Evolutionary conservation across 2,113 vertebrate species (phyloP), one percentile per base, ranked within the genome.

Genomic region (Neofelis nebulosa): DNA sequence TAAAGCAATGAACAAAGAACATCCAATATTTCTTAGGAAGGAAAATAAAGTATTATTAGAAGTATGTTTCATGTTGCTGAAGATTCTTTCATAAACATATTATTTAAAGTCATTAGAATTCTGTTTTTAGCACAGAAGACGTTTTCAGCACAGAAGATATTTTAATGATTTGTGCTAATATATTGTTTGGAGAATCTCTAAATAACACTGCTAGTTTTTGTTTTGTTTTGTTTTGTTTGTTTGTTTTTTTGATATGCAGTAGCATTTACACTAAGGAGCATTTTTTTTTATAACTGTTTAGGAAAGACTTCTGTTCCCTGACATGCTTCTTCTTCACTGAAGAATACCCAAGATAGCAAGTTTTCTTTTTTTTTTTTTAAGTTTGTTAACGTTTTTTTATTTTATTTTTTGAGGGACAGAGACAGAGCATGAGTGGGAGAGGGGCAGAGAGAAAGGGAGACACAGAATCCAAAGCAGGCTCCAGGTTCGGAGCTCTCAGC

Each of bases 121-220:
- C 29, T 63, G 23, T 74, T 95, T 93, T 91, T 91, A n/a, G 6
- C 4, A 68, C 25, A 91, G 27, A 48, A 41, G 8, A 63, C 55
- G 12, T 80, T 92, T 95, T 91, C 85, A n/a, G 6, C 4, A 68
- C 25, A 91, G 27, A 48, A 41, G 11, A 63, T 68, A 12, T 80
- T 92, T 95, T 94, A 68, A 45, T 68, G 38, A 48, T 73, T 97
- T 94, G 11, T 92, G 76, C 29, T 96, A 57, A 61, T 55, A 23
- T 18, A 68, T 76, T 94, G 57, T 79, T 85, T 93, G 18, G 14
- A 83, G 9, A 93, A 16, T 84, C 15, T 74, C 82, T 69, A 89
- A 69, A 78, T n/a, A 78, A 14, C 2, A 69, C 3, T 61, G 29
- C 71, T 38, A 66, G n/a, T 7, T 79, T 0, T 45, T 45, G 45